Evolutionary conservation across 2,113 vertebrate genomes (phyloP).

Genomic region (Amphilophus citrinellus): DNA sequence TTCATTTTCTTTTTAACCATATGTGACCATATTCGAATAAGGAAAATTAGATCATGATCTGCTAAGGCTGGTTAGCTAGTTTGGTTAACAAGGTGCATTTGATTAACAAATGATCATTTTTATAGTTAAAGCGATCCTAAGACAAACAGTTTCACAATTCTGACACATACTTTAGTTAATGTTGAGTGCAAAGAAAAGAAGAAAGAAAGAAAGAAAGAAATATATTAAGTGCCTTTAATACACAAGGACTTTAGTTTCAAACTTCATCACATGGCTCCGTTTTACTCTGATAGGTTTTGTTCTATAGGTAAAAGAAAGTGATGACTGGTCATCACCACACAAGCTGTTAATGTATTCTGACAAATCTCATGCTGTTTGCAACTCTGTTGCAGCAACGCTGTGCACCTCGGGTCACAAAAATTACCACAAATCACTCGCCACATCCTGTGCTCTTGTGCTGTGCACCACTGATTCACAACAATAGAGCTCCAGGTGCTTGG

Average conservation of each 20-base stretch:
- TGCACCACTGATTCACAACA: constrained; percentile 49
- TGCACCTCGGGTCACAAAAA: constrained; percentile 56
- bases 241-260: neutral
- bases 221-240: neutral
- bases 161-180: too few relatives aligned
- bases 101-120: too few relatives aligned
- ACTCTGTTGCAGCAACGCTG: constrained; percentile 12
- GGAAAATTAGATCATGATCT: too few relatives aligned
- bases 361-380: constrained; percentile 40
- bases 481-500: constrained; percentile 56
- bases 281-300: neutral
- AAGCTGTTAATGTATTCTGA: constrained; percentile 50
- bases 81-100: too few relatives aligned
- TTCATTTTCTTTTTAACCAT: too few relatives aligned
- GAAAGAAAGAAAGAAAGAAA: too few relatives aligned
- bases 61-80: too few relatives aligned
- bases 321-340: constrained; percentile 32
- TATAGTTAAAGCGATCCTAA: too few relatives aligned
- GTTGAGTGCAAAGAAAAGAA: too few relatives aligned
- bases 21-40: too few relatives aligned
- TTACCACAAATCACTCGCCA: constrained; percentile 57
- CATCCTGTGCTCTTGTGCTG: constrained; percentile 27
- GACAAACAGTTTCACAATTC: too few relatives aligned
- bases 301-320: neutral
- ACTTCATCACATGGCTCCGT: neutral